phyloP scores from a whole-genome alignment of 2,888 invertebrate species.

The Hirtodrosophila alboralis region DNA sequence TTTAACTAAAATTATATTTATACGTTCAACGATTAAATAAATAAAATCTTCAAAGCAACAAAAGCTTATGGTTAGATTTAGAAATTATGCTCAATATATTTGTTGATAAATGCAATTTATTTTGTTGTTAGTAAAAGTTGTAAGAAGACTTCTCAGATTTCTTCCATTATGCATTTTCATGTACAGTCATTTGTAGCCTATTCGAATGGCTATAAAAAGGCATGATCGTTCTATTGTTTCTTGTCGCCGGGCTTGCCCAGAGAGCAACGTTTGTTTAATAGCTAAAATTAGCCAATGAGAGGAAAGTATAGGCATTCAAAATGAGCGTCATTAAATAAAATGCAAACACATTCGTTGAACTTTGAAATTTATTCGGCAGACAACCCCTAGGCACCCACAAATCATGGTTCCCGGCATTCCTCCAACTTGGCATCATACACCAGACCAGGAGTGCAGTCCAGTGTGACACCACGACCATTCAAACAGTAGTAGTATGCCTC shows the following conservation, averaged over 20 bases:
- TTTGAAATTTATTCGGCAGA: conserved; percentile 47
- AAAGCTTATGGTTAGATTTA: too few species aligned
- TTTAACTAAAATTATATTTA: too few species aligned
- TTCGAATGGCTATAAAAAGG: neutral
- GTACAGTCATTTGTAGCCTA: too few species aligned
- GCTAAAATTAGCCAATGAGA: conserved; percentile 54
- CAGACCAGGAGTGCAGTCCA: conserved; percentile 82
- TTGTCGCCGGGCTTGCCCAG: conserved; percentile 46
- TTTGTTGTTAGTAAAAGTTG: too few species aligned
- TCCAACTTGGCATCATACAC: conserved; percentile 69
- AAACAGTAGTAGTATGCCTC: conserved; percentile 79
- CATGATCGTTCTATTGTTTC: conserved; percentile 5
- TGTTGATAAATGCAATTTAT: too few species aligned
- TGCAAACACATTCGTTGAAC: conserved; percentile 49
- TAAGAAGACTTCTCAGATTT: too few species aligned
- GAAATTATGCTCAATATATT: too few species aligned
- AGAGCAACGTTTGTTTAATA: conserved; percentile 25
- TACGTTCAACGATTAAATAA: too few species aligned
- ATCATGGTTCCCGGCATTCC: conserved; percentile 73
- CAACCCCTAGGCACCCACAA: conserved; percentile 40
- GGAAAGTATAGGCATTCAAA: conserved; percentile 18
- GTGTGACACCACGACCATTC: conserved; percentile 77
- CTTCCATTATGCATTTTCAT: too few species aligned
- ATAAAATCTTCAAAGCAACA: too few species aligned
- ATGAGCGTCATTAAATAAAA: conserved; percentile 34